Evolutionary conservation across 2,797 vertebrate genomes (phyloP), one percentile per base, ranked within the genome.

Genomic region (Leptatherina wallacei): DNA sequence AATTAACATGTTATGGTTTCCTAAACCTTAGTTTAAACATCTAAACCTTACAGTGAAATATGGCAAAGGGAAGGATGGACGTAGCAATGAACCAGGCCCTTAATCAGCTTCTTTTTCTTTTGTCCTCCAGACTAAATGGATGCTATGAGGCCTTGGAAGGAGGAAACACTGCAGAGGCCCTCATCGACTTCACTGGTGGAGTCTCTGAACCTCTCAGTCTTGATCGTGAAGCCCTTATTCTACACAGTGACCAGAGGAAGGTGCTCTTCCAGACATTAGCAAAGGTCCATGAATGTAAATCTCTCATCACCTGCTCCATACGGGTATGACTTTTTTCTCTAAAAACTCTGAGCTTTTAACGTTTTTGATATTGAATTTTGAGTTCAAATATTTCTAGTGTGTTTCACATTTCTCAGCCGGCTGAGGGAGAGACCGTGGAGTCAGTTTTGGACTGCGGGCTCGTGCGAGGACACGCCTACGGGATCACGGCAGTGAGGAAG

Each of bases 121-220:
- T 30, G 8, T 4, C 3, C 61, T 69, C 22, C n/a, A 96, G 96
- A 75, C 77, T 96, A 0, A 96, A 95, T 3, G 95, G 95, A 7
- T 96, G 95, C 83, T 96, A 96, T 3, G 95, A 96, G 82, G 95
- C 95, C 13, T 82, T 96, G 70, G 95, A 96, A 65, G 95, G 96
- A 2, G 95, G 95, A 9, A 96, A 96, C 89, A 96, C 95, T 0
- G 92, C 94, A 0, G 96, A 96, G 86, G 96, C 95, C 2, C 87
- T 96, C 59, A 93, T 96, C 3, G 96, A 96, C 84, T 96, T 96
- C 81, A 96, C 95, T 0, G 96, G 96, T 0, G 95, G 96, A 0
- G 93, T 96, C 59, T 96, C 95, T 0, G 96, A 96, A 88, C 91
- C 94, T 10, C 83, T 96, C 35, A 79, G 69, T 40, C 89, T 92